A percentile compares a stretch with the other conserved stretches of the same genome.
Conservation (phyloP, 2,888 invertebrate species). For the Melanostoma scalare region DNA sequence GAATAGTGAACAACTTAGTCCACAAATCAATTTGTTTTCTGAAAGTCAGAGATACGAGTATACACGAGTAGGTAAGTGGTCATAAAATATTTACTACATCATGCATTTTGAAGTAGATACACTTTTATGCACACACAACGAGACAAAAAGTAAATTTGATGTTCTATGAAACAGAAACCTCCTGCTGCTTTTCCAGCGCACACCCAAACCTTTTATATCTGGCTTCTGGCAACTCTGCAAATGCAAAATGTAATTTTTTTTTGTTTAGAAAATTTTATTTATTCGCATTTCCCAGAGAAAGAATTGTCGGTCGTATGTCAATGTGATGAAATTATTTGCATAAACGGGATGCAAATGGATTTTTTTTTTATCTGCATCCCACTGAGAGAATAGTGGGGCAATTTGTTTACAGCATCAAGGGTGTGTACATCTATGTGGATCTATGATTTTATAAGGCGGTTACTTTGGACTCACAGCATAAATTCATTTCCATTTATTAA, state of each 20-base stretch:
- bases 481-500: slow-evolving; percentile 33
- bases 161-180: slow-evolving; percentile 11
- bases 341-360: slow-evolving; percentile 68
- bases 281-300: slow-evolving; percentile 52
- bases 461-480: slow-evolving; percentile 26
- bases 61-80: slow-evolving; percentile 16
- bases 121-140: background rate
- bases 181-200: background rate
- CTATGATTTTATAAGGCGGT: slow-evolving; percentile 28
- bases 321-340: slow-evolving; percentile 62
- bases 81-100: slow-evolving; percentile 53
- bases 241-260: slow-evolving; percentile 36
- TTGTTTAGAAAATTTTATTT: slow-evolving; percentile 30
- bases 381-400: slow-evolving; percentile 22
- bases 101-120: slow-evolving; percentile 53
- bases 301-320: slow-evolving; percentile 42
- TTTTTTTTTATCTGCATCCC: slow-evolving; percentile 21
- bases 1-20: slow-evolving; percentile 16
- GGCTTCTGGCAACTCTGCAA: slow-evolving; percentile 32
- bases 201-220: background rate
- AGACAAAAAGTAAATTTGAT: slow-evolving; percentile 25
- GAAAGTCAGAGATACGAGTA: slow-evolving; percentile 48
- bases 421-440: slow-evolving; percentile 17
- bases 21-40: slow-evolving; percentile 61
- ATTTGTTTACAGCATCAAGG: slow-evolving; percentile 7